These are phyloP conservation scores for Parus major DNA, from an alignment of 2,113 vertebrate species.

Conservation along the genomic window DNA sequence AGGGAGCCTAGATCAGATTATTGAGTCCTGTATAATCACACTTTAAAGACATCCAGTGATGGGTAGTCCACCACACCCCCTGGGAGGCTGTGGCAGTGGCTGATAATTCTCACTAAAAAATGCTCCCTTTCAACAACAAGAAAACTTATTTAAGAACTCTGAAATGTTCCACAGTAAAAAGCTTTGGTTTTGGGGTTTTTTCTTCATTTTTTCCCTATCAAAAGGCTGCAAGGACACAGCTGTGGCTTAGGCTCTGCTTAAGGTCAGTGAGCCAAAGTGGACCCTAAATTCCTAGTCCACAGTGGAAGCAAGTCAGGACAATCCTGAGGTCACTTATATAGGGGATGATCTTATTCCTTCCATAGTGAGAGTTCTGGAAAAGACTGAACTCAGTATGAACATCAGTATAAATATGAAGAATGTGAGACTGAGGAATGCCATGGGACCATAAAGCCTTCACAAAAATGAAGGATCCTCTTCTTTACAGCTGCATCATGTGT, in stretches of 20 bases:
- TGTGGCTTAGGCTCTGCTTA: background rate
- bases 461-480: background rate
- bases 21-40: fast-evolving
- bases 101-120: background rate
- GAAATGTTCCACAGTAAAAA: background rate
- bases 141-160: background rate
- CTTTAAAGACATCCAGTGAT: background rate
- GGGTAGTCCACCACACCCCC: background rate
- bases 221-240: background rate
- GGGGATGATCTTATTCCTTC: background rate
- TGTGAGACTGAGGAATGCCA: background rate
- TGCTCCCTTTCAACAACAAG: background rate
- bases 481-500: background rate
- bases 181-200: fast-evolving
- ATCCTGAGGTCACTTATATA: background rate
- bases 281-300: background rate
- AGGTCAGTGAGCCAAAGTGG: background rate
- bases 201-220: too few relatives aligned
- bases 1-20: background rate
- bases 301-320: background rate
- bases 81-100: background rate
- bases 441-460: background rate
- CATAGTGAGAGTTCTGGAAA: background rate
- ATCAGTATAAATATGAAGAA: background rate
- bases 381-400: background rate